These are phyloP conservation scores for Aleiodes leptofemur DNA, from an alignment of 2,888 invertebrate genomes.

Conservation along the genomic window DNA sequence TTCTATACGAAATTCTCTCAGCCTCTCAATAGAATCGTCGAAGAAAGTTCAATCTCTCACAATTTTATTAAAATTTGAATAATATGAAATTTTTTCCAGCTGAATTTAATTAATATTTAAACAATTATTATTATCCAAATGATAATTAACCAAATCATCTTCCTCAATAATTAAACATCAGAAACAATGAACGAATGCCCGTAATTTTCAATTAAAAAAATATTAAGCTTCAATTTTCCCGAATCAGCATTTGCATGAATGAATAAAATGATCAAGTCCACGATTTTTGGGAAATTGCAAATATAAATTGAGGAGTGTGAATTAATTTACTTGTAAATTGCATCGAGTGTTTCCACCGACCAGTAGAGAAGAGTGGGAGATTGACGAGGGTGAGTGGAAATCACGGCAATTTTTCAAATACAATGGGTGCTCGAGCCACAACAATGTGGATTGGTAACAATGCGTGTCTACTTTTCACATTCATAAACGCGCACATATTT, in stretches of 20 bases:
- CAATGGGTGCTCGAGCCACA: constrained; percentile 67
- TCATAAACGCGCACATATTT: constrained; percentile 44
- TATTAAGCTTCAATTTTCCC: constrained; percentile 10
- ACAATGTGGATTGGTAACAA: constrained; percentile 66
- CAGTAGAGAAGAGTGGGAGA: constrained; percentile 1
- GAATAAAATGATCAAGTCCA: constrained; percentile 26
- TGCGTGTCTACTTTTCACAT: constrained; percentile 52
- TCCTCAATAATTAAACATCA: not conserved
- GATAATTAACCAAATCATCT: not conserved
- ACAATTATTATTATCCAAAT: not conserved
- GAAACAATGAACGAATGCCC: not conserved
- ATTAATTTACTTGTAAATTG: constrained; percentile 37
- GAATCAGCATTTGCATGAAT: constrained; percentile 35
- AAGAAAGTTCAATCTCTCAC: not conserved
- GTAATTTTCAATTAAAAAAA: constrained; percentile 20
- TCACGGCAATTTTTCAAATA: constrained; percentile 26
- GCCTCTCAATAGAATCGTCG: too few relatives aligned
- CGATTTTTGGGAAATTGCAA: constrained; percentile 18
- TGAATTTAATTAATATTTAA: not conserved
- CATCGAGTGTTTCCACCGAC: constrained; percentile 6
- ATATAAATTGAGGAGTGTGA: constrained; percentile 31
- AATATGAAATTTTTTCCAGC: not conserved
- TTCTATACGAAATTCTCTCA: too few relatives aligned
- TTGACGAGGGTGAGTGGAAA: constrained; percentile 13
- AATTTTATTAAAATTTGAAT: not conserved